phyloP scores from a whole-genome alignment of 2,113 vertebrate genomes.

The Myodes glareolus region DNA sequence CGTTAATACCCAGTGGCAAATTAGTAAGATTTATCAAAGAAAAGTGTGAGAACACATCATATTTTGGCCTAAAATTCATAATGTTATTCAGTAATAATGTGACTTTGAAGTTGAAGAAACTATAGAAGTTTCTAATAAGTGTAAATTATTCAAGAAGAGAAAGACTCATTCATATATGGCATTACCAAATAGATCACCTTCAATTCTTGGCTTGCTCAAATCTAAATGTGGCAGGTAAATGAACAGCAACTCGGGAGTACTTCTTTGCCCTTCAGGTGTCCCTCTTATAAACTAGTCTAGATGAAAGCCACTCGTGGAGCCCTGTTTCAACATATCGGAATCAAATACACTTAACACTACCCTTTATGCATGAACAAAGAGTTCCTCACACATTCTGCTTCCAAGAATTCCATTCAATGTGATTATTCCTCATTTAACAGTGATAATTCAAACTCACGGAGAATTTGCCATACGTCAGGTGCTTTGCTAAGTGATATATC shows the following conservation, averaged over 20 bases:
- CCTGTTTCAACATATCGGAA: not conserved
- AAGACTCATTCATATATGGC: not conserved
- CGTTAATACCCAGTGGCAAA: not conserved
- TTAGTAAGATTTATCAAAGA: constrained; percentile 24
- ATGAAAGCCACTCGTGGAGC: not conserved
- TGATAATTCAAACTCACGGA: not conserved
- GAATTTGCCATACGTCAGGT: not conserved
- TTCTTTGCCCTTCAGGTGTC: not conserved
- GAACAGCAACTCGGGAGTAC: not conserved
- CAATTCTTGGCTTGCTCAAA: not conserved
- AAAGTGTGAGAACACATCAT: not conserved
- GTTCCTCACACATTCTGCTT: not conserved
- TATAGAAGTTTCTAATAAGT: not conserved
- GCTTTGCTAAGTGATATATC: not conserved
- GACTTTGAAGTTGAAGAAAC: not conserved
- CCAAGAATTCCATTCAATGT: not conserved
- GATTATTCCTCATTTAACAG: not conserved
- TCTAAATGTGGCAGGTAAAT: not conserved
- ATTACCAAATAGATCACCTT: not conserved
- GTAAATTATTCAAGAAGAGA: constrained; percentile 7
- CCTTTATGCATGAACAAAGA: not conserved
- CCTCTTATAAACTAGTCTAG: not conserved
- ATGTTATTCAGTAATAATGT: not conserved
- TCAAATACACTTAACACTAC: not conserved
- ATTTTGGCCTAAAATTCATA: constrained; percentile 9